Conservation (phyloP, 2,888 invertebrate species). For the Hemithea aestivaria region DNA sequence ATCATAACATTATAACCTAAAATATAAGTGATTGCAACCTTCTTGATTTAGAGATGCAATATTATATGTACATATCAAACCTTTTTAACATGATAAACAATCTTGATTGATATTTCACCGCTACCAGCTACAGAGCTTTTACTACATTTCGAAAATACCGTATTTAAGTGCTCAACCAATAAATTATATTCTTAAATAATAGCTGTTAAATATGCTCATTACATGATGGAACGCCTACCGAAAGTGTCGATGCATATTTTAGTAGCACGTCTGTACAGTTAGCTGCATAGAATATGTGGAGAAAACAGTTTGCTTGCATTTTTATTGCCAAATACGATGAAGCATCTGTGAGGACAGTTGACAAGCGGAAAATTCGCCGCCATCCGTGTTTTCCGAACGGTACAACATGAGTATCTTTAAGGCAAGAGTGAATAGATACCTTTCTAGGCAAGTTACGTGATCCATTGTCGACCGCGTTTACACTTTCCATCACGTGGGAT, state of each 20-base stretch:
- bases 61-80: no score
- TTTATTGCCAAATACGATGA: background rate
- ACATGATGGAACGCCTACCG: conserved; percentile 60
- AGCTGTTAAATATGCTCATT: conserved; percentile 63
- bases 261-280: conserved; percentile 60
- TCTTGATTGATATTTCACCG: conserved; percentile 9
- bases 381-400: no score
- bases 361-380: no score
- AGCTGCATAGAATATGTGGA: conserved; percentile 34
- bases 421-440: no score
- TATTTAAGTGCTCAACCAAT: conserved; percentile 31
- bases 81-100: conserved; percentile 4
- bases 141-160: conserved; percentile 16
- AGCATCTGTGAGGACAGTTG: conserved; percentile 14
- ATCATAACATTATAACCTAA: no score
- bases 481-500: no score
- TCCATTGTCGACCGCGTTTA: no score
- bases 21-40: no score
- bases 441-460: no score
- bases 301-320: background rate
- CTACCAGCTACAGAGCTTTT: conserved; percentile 1
- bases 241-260: conserved; percentile 68
- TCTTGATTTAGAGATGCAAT: no score
- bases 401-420: no score
- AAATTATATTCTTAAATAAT: conserved; percentile 59